Conservation (phyloP, 2,113 vertebrate genomes). For the Saimiri boliviensis region DNA sequence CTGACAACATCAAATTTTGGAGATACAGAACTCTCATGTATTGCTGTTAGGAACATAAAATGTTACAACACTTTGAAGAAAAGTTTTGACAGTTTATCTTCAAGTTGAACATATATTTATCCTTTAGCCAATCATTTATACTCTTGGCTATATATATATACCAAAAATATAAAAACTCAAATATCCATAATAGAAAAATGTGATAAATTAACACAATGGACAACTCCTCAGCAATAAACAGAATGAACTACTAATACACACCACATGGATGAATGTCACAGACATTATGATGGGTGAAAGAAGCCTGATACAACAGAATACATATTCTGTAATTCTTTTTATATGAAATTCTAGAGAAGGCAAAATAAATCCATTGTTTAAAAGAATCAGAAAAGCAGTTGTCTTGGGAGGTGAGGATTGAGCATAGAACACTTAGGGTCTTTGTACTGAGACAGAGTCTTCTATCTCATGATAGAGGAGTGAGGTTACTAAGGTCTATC, state of each 20-base stretch:
- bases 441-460: not conserved
- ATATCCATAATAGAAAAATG: not conserved
- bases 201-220: not conserved
- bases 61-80: not conserved
- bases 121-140: not conserved
- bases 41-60: not conserved
- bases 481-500: not conserved
- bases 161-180: not conserved
- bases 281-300: not conserved
- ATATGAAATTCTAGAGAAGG: not conserved
- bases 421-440: not conserved
- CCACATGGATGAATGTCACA: not conserved
- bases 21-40: not conserved
- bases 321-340: not conserved
- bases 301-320: not conserved
- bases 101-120: not conserved
- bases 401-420: not conserved
- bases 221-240: not conserved
- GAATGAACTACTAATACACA: not conserved
- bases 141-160: not conserved
- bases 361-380: not conserved
- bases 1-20: not conserved
- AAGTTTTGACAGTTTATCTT: not conserved
- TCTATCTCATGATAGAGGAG: not conserved
- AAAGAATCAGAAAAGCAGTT: not conserved